A percentile compares a stretch with the other conserved stretches of the same genome.
These are phyloP conservation scores for Euphysa ruthae DNA, from an alignment of 30 jellyfish, hydroid and myxozoan genomes.

Conservation along the genomic window DNA sequence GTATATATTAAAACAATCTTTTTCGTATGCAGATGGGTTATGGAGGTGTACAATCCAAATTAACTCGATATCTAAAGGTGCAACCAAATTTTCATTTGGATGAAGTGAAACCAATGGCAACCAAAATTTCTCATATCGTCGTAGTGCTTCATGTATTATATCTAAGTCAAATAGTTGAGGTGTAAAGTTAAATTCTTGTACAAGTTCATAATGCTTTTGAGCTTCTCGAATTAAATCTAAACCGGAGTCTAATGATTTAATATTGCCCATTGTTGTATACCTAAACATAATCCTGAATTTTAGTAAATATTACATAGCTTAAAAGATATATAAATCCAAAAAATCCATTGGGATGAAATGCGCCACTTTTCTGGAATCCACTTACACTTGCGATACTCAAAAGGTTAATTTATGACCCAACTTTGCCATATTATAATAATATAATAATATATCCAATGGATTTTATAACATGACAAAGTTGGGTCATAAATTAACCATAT, in stretches of 20 bases:
- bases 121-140: slow-evolving; percentile 71
- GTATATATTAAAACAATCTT: slow-evolving; percentile 42
- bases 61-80: slow-evolving; percentile 85
- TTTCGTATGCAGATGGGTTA: slow-evolving; percentile 66
- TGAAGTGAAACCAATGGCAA: slow-evolving; percentile 68
- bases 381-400: too few relatives aligned
- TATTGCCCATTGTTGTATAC: slow-evolving; percentile 87
- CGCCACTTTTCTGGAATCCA: too few relatives aligned
- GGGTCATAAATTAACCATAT: too few relatives aligned
- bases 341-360: too few relatives aligned
- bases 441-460: too few relatives aligned
- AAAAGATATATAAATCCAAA: too few relatives aligned
- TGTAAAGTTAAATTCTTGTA: slow-evolving; percentile 43
- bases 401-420: too few relatives aligned
- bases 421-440: too few relatives aligned
- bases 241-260: slow-evolving; percentile 28
- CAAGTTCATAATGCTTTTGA: slow-evolving; percentile 45
- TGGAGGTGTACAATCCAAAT: slow-evolving; percentile 80
- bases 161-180: slow-evolving; percentile 30
- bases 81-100: slow-evolving; percentile 43
- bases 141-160: slow-evolving; percentile 39
- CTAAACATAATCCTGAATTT: neutral
- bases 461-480: too few relatives aligned
- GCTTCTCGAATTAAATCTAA: slow-evolving; percentile 45
- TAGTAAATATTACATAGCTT: too few relatives aligned